Evolutionary conservation across 2,888 invertebrate species (phyloP).

Genomic region (Orthonychiurus folsomi): DNA sequence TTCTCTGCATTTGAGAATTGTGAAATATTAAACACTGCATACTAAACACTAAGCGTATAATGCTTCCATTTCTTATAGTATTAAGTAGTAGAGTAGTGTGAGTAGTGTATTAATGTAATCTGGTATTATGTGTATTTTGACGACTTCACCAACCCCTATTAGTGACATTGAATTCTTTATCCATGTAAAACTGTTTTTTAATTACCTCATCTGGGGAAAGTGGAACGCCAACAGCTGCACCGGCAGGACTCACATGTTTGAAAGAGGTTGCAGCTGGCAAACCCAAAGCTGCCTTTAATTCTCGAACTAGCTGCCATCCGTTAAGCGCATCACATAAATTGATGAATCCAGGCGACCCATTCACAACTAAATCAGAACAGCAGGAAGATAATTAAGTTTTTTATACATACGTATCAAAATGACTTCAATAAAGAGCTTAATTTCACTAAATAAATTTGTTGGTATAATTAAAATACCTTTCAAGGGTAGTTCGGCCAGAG

Average conservation of each 20-base stretch:
- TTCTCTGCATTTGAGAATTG: constrained; percentile 55
- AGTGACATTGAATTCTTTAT: too few relatives aligned
- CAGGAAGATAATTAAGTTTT: constrained; percentile 10
- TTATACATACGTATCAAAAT: too few relatives aligned
- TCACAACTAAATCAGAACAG: constrained; percentile 55
- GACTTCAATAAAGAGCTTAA: not conserved
- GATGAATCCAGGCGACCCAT: constrained; percentile 94
- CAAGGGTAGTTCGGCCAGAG: constrained; percentile 66
- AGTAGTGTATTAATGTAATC: too few relatives aligned
- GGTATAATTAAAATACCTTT: constrained; percentile 47
- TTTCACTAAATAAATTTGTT: not conserved
- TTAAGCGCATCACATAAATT: constrained; percentile 96
- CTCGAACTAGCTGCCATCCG: constrained; percentile 91
- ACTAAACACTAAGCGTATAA: not conserved
- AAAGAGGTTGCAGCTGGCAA: constrained; percentile 92
- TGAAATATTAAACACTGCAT: constrained; percentile 3
- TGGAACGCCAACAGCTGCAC: constrained; percentile 83
- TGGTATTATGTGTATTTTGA: too few relatives aligned
- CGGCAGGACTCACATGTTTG: constrained; percentile 97
- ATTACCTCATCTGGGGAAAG: constrained; percentile 58
- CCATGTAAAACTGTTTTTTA: not conserved
- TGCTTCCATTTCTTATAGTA: too few relatives aligned
- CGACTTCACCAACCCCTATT: too few relatives aligned
- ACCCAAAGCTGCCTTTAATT: constrained; percentile 66
- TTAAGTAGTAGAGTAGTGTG: too few relatives aligned